Evolutionary conservation across 2,888 invertebrate species (phyloP), one percentile per base, ranked within the genome.

Genomic region (Hypselothyrea guttata): DNA sequence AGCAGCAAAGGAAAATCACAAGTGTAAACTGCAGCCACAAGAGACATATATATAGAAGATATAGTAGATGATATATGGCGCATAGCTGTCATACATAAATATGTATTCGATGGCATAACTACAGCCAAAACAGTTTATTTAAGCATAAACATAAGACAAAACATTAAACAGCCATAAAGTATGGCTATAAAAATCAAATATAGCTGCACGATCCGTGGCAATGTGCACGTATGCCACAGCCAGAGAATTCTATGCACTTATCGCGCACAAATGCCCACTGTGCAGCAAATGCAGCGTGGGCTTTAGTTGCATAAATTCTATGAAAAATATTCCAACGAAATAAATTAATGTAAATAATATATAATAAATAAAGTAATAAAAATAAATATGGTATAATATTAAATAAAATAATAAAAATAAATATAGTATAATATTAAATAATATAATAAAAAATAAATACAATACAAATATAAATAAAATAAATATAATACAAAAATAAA

Each of bases 101-200:
- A 45, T 22, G 22, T 5, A 5, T 5, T 22, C 22, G 22, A 22
- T 22, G 22, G 22, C n/a, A n/a, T n/a, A n/a, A n/a, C n/a, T n/a
- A n/a, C n/a, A n/a, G 22, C 22, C 37, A 56, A 49, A 40, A 57
- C 11, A 27, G 70, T 63, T 67, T 57, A 57, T 70, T 63, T 63
- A 38, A 67, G 57, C 54, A 59, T 66, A 66, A 66, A 64, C 66
- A 53, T 30, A 22, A 22, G 22, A 38, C 37, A 35, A 42, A 47
- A 44, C 60, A 67, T 66, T 35, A 57, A 33, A 52, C 44, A 34
- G 12, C 11, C 4, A 34, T n/a, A 34, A 41, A 8, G 48, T 9
- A 31, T 27, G 11, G 16, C n/a, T 22, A 28, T 2, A 47, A 9
- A 30, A 40, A 47, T 27, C 8, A 33, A 8, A 34, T 34, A 34